Percentiles rank a stretch among this genome's conserved stretches.
phyloP scores from a whole-genome alignment of 2,113 vertebrate genomes.

The Strigops habroptila region DNA sequence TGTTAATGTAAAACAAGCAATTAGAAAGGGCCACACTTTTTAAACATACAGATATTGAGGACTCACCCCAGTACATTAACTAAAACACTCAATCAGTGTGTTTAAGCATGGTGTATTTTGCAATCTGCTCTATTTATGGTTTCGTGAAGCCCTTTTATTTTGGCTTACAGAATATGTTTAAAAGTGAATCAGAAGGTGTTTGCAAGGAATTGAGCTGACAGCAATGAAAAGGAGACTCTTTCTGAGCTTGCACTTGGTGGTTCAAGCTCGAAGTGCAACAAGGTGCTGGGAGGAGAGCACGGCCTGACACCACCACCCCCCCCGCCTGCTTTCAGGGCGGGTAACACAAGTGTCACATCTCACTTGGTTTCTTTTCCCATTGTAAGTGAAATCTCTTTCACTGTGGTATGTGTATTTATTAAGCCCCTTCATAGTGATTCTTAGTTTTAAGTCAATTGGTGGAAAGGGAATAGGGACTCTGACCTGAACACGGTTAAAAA shows the following conservation, averaged over 20 bases:
- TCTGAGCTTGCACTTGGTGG: not conserved
- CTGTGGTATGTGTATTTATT: not conserved
- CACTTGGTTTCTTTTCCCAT: not conserved
- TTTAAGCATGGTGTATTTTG: not conserved
- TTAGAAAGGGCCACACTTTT: not conserved
- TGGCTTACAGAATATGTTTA: not conserved
- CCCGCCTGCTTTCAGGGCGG: not conserved
- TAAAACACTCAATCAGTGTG: not conserved
- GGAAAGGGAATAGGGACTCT: not conserved
- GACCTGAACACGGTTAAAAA: not conserved
- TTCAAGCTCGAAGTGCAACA: not conserved
- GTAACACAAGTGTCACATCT: not conserved
- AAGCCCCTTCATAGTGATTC: not conserved
- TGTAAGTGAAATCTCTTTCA: not conserved
- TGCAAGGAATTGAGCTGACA: not conserved
- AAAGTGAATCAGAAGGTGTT: not conserved
- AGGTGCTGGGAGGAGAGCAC: not conserved
- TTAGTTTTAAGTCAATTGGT: not conserved
- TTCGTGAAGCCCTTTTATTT: not conserved
- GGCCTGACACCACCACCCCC: not conserved
- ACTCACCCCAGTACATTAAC: not conserved
- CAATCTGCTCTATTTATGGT: not conserved
- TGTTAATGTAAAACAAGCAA: not conserved
- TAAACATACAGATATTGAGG: not conserved
- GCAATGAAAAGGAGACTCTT: not conserved